Evolutionary conservation across 2,888 invertebrate species (phyloP).

Genomic region (Sialis fuliginosa): DNA sequence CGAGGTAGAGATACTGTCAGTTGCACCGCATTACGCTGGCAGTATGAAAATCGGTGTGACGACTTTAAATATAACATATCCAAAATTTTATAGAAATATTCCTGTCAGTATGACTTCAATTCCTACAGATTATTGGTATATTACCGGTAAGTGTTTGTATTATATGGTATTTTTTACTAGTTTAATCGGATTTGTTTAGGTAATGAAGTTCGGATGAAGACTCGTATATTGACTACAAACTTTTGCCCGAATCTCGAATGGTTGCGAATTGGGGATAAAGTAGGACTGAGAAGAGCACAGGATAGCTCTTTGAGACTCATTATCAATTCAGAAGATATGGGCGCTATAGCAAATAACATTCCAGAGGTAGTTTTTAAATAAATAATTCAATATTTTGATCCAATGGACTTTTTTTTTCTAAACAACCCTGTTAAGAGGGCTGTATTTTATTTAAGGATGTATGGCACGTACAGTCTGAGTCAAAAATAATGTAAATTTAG

Average conservation of each 20-base stretch:
- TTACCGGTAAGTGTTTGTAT: conserved; percentile 30
- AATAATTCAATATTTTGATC: not conserved
- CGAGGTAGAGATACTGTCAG: conserved; percentile 52
- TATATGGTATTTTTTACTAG: conserved; percentile 8
- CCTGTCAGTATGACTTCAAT: conserved; percentile 44
- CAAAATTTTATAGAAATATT: conserved; percentile 25
- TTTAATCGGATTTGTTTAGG: conserved; percentile 22
- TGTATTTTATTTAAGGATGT: too few relatives aligned
- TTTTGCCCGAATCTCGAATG: conserved; percentile 62
- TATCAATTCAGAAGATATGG: conserved; percentile 68
- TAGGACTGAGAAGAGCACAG: conserved; percentile 53
- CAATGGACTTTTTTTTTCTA: too few relatives aligned
- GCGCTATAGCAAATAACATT: conserved; percentile 54
- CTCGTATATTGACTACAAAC: conserved; percentile 44
- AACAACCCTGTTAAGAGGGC: too few relatives aligned
- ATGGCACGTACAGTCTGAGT: too few relatives aligned
- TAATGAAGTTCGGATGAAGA: conserved; percentile 52
- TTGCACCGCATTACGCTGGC: conserved; percentile 48
- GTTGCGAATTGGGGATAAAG: conserved; percentile 60
- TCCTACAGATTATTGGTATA: conserved; percentile 50
- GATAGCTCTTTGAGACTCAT: conserved; percentile 55
- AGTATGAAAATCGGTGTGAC: conserved; percentile 66
- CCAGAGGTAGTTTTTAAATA: conserved; percentile 39
- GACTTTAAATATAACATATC: conserved; percentile 35
- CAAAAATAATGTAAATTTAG: too few relatives aligned